A percentile compares a stretch with the other conserved stretches of the same genome.
Conservation (phyloP, 2,888 invertebrate species). For the Drosophila recens region DNA sequence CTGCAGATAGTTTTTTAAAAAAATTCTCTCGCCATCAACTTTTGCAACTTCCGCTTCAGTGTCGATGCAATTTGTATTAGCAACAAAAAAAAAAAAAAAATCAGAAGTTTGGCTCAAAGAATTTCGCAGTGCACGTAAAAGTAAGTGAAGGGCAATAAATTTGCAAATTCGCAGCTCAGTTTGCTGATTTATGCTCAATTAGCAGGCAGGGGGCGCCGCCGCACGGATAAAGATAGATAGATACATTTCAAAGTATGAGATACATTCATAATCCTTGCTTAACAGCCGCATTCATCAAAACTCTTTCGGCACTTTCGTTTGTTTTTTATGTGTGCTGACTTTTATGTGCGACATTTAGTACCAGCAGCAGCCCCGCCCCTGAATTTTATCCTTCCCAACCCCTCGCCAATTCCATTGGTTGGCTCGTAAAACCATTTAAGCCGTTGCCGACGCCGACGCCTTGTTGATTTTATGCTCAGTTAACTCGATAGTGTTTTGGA, state of each 20-base stretch:
- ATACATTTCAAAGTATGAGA: constrained; percentile 18
- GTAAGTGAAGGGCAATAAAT: constrained; percentile 65
- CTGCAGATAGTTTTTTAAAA: constrained; percentile 54
- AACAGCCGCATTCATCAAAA: constrained; percentile 71
- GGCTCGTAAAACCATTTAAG: constrained; percentile 76
- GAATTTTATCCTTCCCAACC: neutral
- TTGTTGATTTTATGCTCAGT: constrained; percentile 75
- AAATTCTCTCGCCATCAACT: constrained; percentile 1
- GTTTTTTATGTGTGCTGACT: constrained; percentile 62
- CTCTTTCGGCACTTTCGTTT: constrained; percentile 68
- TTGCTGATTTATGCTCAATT: constrained; percentile 77
- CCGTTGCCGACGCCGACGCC: constrained; percentile 63
- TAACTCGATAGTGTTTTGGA: constrained; percentile 60
- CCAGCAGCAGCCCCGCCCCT: constrained; percentile 28
- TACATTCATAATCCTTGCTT: constrained; percentile 55
- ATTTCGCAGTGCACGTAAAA: constrained; percentile 56
- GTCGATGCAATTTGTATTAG: constrained; percentile 80
- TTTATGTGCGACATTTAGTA: constrained; percentile 71
- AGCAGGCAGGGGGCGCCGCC: constrained; percentile 41
- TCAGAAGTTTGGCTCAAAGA: constrained; percentile 51
- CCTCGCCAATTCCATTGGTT: neutral
- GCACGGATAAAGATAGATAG: constrained; percentile 1
- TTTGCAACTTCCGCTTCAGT: constrained; percentile 69
- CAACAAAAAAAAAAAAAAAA: constrained; percentile 63
- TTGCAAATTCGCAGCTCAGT: constrained; percentile 41